Evolutionary conservation across 2,113 vertebrate species (phyloP), one percentile per base, ranked within the genome.

Genomic region (rabbit (Oryctolagus cuniculus)): DNA sequence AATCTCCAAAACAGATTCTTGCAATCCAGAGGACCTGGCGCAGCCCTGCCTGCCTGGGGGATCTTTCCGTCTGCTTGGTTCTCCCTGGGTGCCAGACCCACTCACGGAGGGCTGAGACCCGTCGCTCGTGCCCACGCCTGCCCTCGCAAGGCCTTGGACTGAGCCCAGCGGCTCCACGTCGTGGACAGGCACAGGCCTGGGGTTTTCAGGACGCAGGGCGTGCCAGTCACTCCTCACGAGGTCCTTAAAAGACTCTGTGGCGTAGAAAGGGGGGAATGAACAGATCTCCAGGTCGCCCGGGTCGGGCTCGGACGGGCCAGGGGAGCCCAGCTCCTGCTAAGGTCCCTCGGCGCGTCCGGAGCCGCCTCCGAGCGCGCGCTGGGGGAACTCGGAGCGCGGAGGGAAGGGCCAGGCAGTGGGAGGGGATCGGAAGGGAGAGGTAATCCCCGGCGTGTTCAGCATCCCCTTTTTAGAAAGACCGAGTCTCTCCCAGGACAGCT

Each of bases 351-450:
- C 5, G 9, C 2, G 17, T 67, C 84, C 29, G 1, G 61, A 55
- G 86, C 80, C 61, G 19, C 93, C 38, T 83, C 61, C 53, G 6
- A 70, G 89, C 67, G 67, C 11, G 29, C 16, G 29, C 90, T 24
- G 3, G 64, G 94, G 78, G 91, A 64, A 6, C 36, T 31, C 58
- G 95, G 53, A 10, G 84, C 36, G n/a, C 87, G 34, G 17, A 31
- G 19, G n/a, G 38, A 55, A 58, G 77, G 34, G 73, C 19, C 12
- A 7, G 31, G 77, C 77, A 90, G 88, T 88, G 88, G 97, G 96
- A 95, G 97, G 97, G 97, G 96, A 97, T 94, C 94, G 95, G 87
- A 95, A 96, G 73, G 94, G 84, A 96, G 96, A 97, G 96, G 97
- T 97, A 97, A 97, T 97, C 97, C 97, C 96, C 93, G 69, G 95